Conservation (phyloP, 2,797 vertebrate genomes). For the Clarias platycephalus region DNA sequence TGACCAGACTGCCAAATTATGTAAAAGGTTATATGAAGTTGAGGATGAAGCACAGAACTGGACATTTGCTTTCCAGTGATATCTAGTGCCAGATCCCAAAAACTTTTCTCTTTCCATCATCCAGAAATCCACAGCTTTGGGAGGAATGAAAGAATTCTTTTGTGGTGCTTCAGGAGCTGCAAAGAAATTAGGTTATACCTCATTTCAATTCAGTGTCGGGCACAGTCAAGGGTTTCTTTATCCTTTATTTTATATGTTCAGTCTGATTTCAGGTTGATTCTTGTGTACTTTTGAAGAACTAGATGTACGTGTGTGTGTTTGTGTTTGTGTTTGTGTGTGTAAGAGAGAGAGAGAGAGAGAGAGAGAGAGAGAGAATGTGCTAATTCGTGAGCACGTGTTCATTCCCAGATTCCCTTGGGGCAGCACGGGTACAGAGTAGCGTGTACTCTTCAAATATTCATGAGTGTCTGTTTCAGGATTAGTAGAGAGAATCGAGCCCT, state of each 20-base stretch:
- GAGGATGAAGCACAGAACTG: not conserved
- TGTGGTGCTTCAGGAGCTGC: not conserved
- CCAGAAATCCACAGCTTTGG: not conserved
- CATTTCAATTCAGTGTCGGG: not conserved
- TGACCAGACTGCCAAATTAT: not conserved
- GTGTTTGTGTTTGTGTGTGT: not conserved
- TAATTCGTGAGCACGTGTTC: slow-evolving; percentile 9
- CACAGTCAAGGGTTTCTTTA: not conserved
- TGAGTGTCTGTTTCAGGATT: slow-evolving; percentile 57
- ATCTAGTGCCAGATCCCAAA: not conserved
- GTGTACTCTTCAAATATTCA: slow-evolving; percentile 61
- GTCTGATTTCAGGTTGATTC: not conserved
- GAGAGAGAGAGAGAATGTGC: not conserved
- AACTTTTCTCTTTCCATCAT: not conserved
- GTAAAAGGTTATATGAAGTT: not conserved
- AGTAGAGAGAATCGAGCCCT: slow-evolving; percentile 37
- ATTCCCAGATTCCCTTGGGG: slow-evolving; percentile 24
- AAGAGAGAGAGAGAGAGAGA: not conserved
- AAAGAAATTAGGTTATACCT: not conserved
- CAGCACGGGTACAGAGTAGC: slow-evolving; percentile 46
- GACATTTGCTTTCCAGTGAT: not conserved
- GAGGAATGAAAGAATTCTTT: not conserved
- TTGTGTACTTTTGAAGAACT: not conserved
- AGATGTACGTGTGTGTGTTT: not conserved
- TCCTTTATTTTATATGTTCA: not conserved